Evolutionary conservation across 2,797 vertebrate genomes (phyloP).

Genomic region (Hypotaenidia philippensis): DNA sequence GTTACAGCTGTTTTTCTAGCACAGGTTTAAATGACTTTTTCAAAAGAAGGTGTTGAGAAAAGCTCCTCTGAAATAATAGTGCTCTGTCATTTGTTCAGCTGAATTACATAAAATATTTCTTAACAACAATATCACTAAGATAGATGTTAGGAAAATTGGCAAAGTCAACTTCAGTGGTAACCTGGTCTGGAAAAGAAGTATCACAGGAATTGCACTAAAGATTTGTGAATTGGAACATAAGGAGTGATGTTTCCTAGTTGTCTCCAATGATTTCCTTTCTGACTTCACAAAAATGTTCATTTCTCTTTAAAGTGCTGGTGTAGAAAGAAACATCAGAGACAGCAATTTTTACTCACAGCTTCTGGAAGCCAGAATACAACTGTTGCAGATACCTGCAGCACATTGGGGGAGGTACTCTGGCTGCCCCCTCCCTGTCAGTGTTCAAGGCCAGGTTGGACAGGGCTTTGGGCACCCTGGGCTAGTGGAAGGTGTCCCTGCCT

Average conservation of each 20-base stretch:
- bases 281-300: not conserved
- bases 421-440: too few species aligned
- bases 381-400: not conserved
- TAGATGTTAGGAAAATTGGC: fast-evolving
- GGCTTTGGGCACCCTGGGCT: too few species aligned
- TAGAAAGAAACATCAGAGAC: not conserved
- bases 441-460: too few species aligned
- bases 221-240: not conserved
- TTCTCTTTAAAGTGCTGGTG: not conserved
- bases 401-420: fast-evolving
- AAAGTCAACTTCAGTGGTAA: not conserved
- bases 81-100: not conserved
- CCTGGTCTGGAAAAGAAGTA: not conserved
- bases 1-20: not conserved
- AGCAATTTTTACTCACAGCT: not conserved
- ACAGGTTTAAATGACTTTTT: not conserved
- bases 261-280: not conserved
- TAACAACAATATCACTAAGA: not conserved
- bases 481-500: too few species aligned
- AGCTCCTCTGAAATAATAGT: not conserved
- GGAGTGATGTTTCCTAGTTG: not conserved
- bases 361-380: not conserved
- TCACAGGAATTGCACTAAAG: fast-evolving
- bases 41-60: not conserved
- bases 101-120: not conserved